Evolutionary conservation across 2,113 vertebrate genomes (phyloP), one percentile per base, ranked within the genome.

Genomic region (Cnemophilus loriae): DNA sequence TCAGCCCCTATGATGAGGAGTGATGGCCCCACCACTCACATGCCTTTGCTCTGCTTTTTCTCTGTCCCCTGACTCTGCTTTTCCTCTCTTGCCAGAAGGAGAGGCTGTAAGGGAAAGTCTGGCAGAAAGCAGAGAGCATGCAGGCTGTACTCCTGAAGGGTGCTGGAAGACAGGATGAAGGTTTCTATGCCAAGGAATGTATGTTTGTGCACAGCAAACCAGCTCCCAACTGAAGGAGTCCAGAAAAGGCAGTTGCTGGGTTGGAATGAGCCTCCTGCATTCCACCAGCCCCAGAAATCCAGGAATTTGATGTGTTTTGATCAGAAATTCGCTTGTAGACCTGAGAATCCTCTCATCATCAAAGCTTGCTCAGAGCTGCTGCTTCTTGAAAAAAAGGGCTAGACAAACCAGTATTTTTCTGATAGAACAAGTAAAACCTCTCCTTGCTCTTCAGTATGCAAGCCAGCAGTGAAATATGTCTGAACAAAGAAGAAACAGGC

Each of bases 131-230:
- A 91, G n/a, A 64, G 10, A 84, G 32, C 7, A 1, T 44, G 28
- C 22, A 64, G 27, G 27, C 44, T 90, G 63, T 16, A 22, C 13
- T 76, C 41, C 59, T 76, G 41, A 44, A 53, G n/a, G 35, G 21
- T 60, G 50, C 37, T 0, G 1, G 59, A 73, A 61, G 16, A 69
- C 77, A 69, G 44, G 50, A 65, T 57, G 44, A 49, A 61, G 42
- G n/a, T 84, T 79, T 87, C 32, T 65, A 12, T 69, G 64, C 59
- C 77, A 80, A 89, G 69, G 46, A 91, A 90, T 41, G 84, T 32
- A 10, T 55, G 19, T 18, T 68, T 84, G 39, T 27, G 30, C 22
- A 42, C 32, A 61, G 55, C 13, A 64, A 90, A 69, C 28, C 22
- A 86, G 17, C 22, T 77, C 47, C 68, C 60, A 81, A 60, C 4